Evolutionary conservation across 2,113 vertebrate genomes (phyloP).

Genomic region (Australoheros scitulus): DNA sequence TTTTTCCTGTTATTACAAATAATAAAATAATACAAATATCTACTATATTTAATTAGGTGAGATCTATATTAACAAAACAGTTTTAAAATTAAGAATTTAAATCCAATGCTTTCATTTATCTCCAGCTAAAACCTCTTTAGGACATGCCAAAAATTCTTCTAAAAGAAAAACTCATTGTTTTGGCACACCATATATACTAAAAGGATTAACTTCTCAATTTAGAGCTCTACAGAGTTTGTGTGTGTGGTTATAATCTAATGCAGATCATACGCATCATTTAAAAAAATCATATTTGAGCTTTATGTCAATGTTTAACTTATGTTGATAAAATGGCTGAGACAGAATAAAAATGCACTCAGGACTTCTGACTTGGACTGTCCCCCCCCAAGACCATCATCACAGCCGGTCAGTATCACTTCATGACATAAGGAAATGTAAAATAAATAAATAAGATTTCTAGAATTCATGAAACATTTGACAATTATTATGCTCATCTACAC

Average conservation of each 20-base stretch:
- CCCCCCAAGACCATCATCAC: neutral
- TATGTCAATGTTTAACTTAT: neutral
- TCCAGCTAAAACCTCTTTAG: too few relatives aligned
- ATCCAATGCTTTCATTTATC: neutral
- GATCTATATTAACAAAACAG: too few relatives aligned
- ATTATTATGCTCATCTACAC: neutral
- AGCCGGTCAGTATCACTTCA: rapidly evolving
- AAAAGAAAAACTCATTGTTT: too few relatives aligned
- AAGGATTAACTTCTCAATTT: neutral
- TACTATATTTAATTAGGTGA: neutral
- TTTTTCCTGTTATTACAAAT: neutral
- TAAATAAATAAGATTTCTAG: neutral
- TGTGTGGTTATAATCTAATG: neutral
- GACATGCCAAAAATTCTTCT: too few relatives aligned
- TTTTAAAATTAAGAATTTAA: neutral
- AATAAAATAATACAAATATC: neutral
- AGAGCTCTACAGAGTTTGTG: neutral
- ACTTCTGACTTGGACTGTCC: neutral
- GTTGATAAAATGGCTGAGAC: neutral
- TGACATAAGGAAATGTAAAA: neutral
- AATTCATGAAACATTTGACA: neutral
- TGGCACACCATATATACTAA: too few relatives aligned
- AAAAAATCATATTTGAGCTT: neutral
- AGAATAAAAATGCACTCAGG: neutral
- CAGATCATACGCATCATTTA: neutral